These are phyloP conservation scores for Malthinus flaveolus DNA, from an alignment of 2,888 invertebrate species.

Conservation along the genomic window DNA sequence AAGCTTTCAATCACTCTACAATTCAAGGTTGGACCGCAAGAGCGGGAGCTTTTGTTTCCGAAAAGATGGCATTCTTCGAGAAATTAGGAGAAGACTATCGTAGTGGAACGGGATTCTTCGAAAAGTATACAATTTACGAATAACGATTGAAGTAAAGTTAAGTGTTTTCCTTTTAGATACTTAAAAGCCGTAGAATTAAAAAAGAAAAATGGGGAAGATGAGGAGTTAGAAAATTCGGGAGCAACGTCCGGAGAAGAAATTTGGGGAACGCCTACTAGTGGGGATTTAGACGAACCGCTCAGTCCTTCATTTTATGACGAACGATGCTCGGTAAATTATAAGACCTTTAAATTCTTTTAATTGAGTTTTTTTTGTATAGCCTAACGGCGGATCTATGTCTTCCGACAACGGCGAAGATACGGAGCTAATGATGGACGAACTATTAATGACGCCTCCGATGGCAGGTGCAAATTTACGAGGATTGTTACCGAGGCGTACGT, in stretches of 20 bases:
- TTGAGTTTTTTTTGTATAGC: conserved; percentile 8
- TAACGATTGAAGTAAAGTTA: neutral
- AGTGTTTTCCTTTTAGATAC: conserved; percentile 54
- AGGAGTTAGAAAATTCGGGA: conserved; percentile 72
- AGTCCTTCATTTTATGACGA: conserved; percentile 67
- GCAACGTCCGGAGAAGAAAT: conserved; percentile 85
- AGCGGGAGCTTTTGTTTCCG: conserved; percentile 79
- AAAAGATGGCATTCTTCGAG: conserved; percentile 76
- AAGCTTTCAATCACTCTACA: conserved; percentile 48
- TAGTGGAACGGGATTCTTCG: conserved; percentile 50
- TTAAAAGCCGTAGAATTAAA: conserved; percentile 59
- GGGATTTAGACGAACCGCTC: conserved; percentile 72
- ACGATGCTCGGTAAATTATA: conserved; percentile 54
- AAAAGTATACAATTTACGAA: conserved; percentile 47
- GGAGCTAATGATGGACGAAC: conserved; percentile 81
- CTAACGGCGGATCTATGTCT: conserved; percentile 52
- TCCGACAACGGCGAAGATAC: conserved; percentile 76
- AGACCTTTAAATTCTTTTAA: neutral
- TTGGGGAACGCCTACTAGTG: conserved; percentile 88
- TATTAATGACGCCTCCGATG: conserved; percentile 76
- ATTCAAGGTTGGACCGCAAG: conserved; percentile 74
- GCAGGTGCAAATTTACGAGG: conserved; percentile 73
- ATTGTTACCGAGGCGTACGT: conserved; percentile 71
- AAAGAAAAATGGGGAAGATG: conserved; percentile 63
- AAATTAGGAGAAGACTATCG: conserved; percentile 61